Evolutionary conservation across 2,113 vertebrate genomes (phyloP), one percentile per base, ranked within the genome.

Genomic region (Tautogolabrus adspersus): DNA sequence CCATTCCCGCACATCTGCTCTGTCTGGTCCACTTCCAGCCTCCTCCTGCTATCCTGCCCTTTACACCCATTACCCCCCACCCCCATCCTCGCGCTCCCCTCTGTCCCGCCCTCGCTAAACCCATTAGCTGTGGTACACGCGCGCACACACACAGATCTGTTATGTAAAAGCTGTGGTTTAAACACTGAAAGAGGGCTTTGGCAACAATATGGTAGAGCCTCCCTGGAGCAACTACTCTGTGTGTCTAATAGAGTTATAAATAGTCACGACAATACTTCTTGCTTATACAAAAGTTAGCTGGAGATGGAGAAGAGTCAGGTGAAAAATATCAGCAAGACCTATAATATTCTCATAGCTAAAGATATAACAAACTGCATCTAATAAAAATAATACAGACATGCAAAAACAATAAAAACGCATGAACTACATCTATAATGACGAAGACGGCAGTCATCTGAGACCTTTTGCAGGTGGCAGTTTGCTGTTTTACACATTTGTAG

Each of bases 1-100:
- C 72, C 64, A 55, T 82, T 79, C 56, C 66, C 8, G 10, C 87
- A 90, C 85, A 89, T 91, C 87, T 88, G 89, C 83, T 88, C 79
- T 46, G 77, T 78, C 84, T 90, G 89, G 83, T 80, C 64, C 52
- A 65, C 65, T 71, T 81, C 71, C 88, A 88, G 66, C 67, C 60
- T 74, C 80, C 59, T 67, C 72, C 55, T 62, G 60, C 58, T 72
- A 56, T 79, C 37, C 61, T 80, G 64, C 72, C 58, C 78, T 88
- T 80, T 83, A 72, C 84, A 80, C 77, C 71, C 40, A 18, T 34
- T 34, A 34, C 30, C 30, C 30, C 30, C 30, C 30, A 34, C 30
- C 30, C 30, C 70, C 49, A 12, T 66, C 56, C 75, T 40, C 56
- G 16, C 51, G 42, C 61, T 74, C 77, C 69, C 59, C 54, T 79